Base-by-base conservation (phyloP, 2,113 vertebrate species). In the Nothobranchius kuhntae region DNA sequence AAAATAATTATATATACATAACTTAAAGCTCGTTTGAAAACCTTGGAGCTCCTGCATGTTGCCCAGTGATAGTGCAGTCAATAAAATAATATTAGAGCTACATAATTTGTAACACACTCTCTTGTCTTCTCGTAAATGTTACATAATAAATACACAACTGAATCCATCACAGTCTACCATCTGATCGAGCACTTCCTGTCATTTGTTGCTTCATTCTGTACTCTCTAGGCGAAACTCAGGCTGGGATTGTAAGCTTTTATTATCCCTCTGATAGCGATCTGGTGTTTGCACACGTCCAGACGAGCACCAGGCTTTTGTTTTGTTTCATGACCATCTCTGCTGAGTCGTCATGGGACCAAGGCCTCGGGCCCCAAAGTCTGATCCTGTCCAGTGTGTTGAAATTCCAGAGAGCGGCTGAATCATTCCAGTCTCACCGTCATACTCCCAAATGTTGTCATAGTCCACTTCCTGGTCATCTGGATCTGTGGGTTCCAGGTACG, bases 401-500 rank as follows among this genome's bases (percentile, higher is more conserved):
- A 93, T 92, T 85, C 87, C 91, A 88, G 88, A 52, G 86, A 74
- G 57, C 52, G 84, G 81, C 85, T 89, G 91, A 86, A 86, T 89
- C 90, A 93, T 91, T 69, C 82, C 80, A n/a, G 78, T 82, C 81
- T 90, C 81, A 50, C 60, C 67, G 72, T 92, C 77, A n/a, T 80
- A 88, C 73, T 92, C 91, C 93, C 93, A 94, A 87, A 94, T 93
- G 90, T 94, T 94, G 83, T 94, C 93, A 87, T 94, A 94, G 87
- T 94, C 92, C 53, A 92, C 76, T 89, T 93, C 92, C 92, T 92
- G 92, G 85, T 93, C 91, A 82, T 93, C 92, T 78, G 91, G 90
- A 59, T 92, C 92, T 13, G 70, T 77, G 58, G 90, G 92, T 80
- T 90, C 64, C 50, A 93, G 91, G 86, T 93, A 92, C 53, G 89